A percentile compares a stretch with the other conserved stretches of the same genome.
Evolutionary conservation across 2,113 vertebrate genomes (phyloP).

Genomic region (Cyanoramphus novaezelandiae): DNA sequence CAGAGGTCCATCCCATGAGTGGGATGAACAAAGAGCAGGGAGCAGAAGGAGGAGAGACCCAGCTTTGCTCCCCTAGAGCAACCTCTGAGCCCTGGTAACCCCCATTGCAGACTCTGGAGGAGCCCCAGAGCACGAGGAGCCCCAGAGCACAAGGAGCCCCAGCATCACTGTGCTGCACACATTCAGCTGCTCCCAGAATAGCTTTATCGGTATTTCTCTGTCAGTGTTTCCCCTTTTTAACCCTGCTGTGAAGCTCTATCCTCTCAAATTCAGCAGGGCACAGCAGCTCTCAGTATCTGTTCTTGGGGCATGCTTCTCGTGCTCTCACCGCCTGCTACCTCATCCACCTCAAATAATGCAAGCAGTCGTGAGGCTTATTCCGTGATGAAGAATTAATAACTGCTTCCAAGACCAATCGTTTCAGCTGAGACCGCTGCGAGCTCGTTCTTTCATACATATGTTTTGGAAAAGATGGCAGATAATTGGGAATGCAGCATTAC

Average conservation of each 20-base stretch:
- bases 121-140: rapidly evolving
- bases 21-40: background rate
- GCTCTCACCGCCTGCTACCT: constrained; percentile 27
- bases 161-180: background rate
- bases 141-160: rapidly evolving
- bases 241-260: background rate
- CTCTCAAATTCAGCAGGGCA: background rate
- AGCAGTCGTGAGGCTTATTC: background rate
- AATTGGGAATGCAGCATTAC: background rate
- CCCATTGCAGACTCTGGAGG: background rate
- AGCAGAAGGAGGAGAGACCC: background rate
- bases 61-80: background rate
- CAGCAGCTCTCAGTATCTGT: background rate
- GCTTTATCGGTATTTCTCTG: background rate
- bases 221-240: background rate
- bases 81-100: background rate
- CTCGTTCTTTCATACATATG: background rate
- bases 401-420: background rate
- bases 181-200: background rate
- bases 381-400: constrained; percentile 47
- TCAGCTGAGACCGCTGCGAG: background rate
- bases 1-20: background rate
- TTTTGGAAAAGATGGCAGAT: background rate
- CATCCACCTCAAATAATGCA: constrained; percentile 1
- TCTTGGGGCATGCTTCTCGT: background rate